phyloP scores from a whole-genome alignment of 2,888 invertebrate genomes.

The Xanthia togata region DNA sequence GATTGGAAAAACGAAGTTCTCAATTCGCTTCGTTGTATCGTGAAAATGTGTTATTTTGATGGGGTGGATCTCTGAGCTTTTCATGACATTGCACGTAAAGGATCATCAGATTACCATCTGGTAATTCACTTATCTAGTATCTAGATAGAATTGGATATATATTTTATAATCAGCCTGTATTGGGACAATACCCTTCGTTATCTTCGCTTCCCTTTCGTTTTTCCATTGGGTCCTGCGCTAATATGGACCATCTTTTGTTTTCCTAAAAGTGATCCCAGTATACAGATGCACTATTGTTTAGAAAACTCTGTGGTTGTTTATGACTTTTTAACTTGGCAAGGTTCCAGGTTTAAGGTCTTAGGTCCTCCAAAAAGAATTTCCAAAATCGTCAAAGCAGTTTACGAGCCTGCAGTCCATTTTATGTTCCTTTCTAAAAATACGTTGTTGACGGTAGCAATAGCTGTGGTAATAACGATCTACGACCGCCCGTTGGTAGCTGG shows the following conservation, averaged over 20 bases:
- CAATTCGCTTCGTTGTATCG: slow-evolving; percentile 18
- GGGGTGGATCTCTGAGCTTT: slow-evolving; percentile 8
- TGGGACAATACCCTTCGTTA: background rate
- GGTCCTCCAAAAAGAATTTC: slow-evolving; percentile 12
- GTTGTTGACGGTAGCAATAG: slow-evolving; percentile 11
- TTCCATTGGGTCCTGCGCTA: background rate
- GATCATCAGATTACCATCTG: background rate
- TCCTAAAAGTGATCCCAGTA: background rate
- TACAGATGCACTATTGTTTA: slow-evolving; percentile 1
- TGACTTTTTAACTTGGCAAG: background rate
- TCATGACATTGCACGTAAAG: slow-evolving; percentile 18
- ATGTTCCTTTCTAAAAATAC: slow-evolving; percentile 30
- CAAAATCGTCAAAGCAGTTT: slow-evolving; percentile 29
- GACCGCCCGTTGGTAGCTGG: slow-evolving; percentile 25
- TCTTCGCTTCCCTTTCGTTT: background rate
- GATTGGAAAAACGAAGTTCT: slow-evolving; percentile 32
- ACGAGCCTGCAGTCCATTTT: slow-evolving; percentile 22
- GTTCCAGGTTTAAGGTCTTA: background rate
- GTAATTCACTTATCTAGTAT: background rate
- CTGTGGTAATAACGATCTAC: slow-evolving; percentile 10
- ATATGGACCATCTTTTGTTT: background rate
- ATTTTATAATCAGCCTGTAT: background rate
- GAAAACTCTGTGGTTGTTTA: background rate
- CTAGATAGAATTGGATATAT: background rate
- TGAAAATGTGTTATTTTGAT: slow-evolving; percentile 28